Base-by-base conservation (phyloP, 2,888 invertebrate species). In the Netelia melanura region DNA sequence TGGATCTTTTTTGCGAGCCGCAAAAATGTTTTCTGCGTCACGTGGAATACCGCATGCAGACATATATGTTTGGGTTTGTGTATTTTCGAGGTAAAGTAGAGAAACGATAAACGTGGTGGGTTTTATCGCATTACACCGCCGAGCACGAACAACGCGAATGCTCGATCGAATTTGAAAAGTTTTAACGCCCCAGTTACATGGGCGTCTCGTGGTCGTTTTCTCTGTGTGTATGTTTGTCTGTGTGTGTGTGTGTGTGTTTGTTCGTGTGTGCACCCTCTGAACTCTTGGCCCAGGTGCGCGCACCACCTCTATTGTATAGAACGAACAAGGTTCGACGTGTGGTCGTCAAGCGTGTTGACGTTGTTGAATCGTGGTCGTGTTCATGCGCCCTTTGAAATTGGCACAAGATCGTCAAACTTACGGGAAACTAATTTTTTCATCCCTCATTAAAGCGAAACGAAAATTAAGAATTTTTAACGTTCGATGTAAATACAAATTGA, bases 121-220 rank as follows among this genome's bases (percentile, higher is more conserved):
- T 78, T 78, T 78, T 70, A 70, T 78, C 17, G 68, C 68, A 61
- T 78, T 78, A 68, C 68, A 78, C 77, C 48, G 52, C 14, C 48
- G 14, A 48, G 56, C 77, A 48, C 68, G 68, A 70, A 70, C 14
- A 14, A 58, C 61, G 75, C 38, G 81, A 52, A 44, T 3, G 75
- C 75, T 75, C 81, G 52, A 75, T 81, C 81, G 75, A 81, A 81
- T 81, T 81, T 75, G 74, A 68, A 75, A 81, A 81, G 81, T 81
- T 81, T 81, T 81, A 58, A 74, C 68, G 65, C 67, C 74, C 10
- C 65, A 62, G 81, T 81, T 81, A 58, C 44, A 17, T 56, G 48
- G 2, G 75, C 54, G 62, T 17, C 38, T 3, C 44, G 67, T 48
- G 44, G 44, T 67, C 21, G 67, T 17, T 67, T 67, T 67, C 11